Conservation (phyloP, 2,888 invertebrate genomes). For the Dolomedes plantarius region DNA sequence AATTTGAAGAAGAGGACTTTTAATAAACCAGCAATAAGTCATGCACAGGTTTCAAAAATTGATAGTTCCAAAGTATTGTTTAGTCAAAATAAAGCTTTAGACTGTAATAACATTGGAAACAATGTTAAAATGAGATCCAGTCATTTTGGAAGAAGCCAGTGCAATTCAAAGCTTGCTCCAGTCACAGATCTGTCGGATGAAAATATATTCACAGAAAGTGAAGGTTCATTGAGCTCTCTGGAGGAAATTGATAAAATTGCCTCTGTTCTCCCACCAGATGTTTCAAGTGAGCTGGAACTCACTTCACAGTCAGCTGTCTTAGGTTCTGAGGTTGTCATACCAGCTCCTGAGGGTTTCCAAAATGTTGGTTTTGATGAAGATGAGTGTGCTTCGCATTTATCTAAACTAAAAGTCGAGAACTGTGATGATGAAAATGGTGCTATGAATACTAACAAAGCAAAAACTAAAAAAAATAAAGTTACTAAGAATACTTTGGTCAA, state of each 20-base stretch:
- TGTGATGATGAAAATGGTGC: constrained; percentile 39
- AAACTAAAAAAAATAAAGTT: constrained; percentile 36
- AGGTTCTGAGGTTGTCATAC: constrained; percentile 57
- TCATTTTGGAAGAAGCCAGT: constrained; percentile 27
- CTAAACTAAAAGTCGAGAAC: constrained; percentile 42
- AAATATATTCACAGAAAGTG: constrained; percentile 63
- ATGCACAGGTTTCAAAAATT: constrained; percentile 16
- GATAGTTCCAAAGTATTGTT: constrained; percentile 44
- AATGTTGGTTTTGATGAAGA: constrained; percentile 64
- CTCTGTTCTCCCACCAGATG: constrained; percentile 40
- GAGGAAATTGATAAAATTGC: constrained; percentile 45
- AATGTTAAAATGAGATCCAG: constrained; percentile 36
- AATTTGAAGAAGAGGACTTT: constrained; percentile 49
- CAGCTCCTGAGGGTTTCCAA: constrained; percentile 67
- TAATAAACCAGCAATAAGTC: constrained; percentile 32
- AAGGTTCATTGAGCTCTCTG: constrained; percentile 55
- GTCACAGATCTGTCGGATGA: constrained; percentile 63
- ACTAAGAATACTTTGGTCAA: constrained; percentile 30
- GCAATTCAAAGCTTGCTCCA: constrained; percentile 51
- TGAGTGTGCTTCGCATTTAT: constrained; percentile 31
- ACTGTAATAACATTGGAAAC: constrained; percentile 34
- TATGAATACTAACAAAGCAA: constrained; percentile 34
- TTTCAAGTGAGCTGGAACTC: constrained; percentile 46
- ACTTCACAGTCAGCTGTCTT: constrained; percentile 51
- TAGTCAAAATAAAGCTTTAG: constrained; percentile 54